Evolutionary conservation across 1,140 invertebrate genomes (phyloP).

Genomic region (Papilio glaucus): DNA sequence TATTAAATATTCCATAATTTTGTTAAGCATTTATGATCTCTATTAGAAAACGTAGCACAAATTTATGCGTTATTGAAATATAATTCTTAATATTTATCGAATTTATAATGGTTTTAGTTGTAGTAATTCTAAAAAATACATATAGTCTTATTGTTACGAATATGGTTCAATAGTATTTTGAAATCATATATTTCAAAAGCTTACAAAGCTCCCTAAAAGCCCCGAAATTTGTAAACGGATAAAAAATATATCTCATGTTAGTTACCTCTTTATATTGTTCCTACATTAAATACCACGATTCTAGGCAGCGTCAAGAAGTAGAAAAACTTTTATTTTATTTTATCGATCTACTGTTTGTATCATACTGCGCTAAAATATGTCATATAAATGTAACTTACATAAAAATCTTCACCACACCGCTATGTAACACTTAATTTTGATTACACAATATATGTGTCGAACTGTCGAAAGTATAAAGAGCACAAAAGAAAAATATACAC

Average conservation of each 20-base stretch:
- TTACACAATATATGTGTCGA: conserved; percentile 31
- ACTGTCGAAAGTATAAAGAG: conserved; percentile 3
- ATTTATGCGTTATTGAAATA: no score
- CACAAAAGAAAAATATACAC: conserved; percentile 33
- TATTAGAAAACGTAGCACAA: no score
- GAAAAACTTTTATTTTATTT: conserved; percentile 65
- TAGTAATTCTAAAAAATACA: no score
- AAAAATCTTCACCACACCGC: conserved; percentile 35
- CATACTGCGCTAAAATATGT: conserved; percentile 53
- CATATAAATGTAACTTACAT: conserved; percentile 53
- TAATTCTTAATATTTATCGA: no score
- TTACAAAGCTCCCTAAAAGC: conserved; percentile 12
- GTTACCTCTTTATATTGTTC: background rate
- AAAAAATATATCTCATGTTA: background rate
- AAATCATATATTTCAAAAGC: background rate
- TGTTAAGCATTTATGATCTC: no score
- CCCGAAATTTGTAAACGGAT: background rate
- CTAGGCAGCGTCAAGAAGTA: conserved; percentile 33
- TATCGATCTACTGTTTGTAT: conserved; percentile 72
- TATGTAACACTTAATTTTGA: conserved; percentile 31
- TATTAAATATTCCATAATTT: no score
- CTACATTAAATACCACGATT: background rate
- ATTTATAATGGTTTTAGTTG: no score
- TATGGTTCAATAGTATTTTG: no score
- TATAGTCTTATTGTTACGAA: no score